A percentile compares a stretch with the other conserved stretches of the same genome.
Evolutionary conservation across 2,888 invertebrate genomes (phyloP).

Genomic region (Hydrotaea diabolus): DNA sequence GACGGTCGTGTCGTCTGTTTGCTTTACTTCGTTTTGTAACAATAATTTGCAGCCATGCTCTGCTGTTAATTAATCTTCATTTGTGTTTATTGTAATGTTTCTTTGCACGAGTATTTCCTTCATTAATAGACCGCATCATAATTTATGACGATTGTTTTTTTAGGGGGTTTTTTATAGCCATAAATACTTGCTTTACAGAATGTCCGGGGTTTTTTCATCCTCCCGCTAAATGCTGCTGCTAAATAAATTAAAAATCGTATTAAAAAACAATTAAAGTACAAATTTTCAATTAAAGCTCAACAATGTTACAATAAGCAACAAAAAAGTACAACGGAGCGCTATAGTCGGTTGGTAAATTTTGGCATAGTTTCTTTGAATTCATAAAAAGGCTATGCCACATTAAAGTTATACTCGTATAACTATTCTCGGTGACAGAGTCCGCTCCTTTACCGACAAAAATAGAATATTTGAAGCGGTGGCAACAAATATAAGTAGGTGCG

Average conservation of each 20-base stretch:
- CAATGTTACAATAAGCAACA: neutral
- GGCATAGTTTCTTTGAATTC: too few species aligned
- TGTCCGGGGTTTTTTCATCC: constrained; percentile 13
- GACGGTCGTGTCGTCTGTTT: neutral
- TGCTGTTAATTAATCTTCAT: constrained; percentile 39
- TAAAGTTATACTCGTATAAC: too few species aligned
- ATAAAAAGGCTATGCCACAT: too few species aligned
- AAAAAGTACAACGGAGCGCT: neutral
- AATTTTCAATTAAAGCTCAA: constrained; percentile 51
- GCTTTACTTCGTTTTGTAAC: constrained; percentile 17
- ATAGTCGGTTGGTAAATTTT: constrained; percentile 1
- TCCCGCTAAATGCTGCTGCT: constrained; percentile 33
- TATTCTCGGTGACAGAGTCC: too few species aligned
- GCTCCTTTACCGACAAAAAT: too few species aligned
- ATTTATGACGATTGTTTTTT: constrained; percentile 27
- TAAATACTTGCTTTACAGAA: neutral
- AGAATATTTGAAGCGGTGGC: too few species aligned
- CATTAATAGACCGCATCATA: constrained; percentile 41
- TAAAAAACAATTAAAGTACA: constrained; percentile 65
- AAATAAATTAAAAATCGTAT: constrained; percentile 65
- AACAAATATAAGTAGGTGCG: too few species aligned
- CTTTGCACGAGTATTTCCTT: constrained; percentile 24
- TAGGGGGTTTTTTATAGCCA: neutral
- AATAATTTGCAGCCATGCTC: constrained; percentile 5
- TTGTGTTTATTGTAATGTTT: constrained; percentile 36